Base-by-base conservation (phyloP, 2,888 invertebrate genomes). In the Epinotia bilunana region DNA sequence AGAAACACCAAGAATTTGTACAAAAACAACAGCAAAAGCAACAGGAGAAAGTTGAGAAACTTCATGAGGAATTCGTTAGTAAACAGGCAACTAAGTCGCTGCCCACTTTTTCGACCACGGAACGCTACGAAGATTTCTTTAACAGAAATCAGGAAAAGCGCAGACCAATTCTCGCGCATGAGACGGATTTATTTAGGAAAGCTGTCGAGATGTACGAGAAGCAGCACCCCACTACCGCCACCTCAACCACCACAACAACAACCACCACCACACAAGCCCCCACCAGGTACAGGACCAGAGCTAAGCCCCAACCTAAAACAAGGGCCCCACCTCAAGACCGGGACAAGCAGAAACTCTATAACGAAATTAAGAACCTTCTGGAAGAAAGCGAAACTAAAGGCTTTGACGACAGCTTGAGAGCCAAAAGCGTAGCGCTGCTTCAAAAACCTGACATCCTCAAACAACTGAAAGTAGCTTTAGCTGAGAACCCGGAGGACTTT, bases 21-120 rank as follows among this genome's bases (percentile, higher is more conserved):
- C 97, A 97, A 81, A 97, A 96, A 83, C 97, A 97, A 82, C 97
- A 97, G 80, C 95, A 97, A 80, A 97, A 97, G 80, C 96, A 97
- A 61, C 96, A 97, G 82, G 96, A 96, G 82, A 97, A 97, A 83
- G 95, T 97, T 0, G 95, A 97, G 78, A 95, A 95, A 80, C 93
- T 97, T 43, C 97, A 97, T 79, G 95, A 96, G 79, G 96, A 96
- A 75, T 96, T 96, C 82, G 81, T 96, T 0, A 95, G 95, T 79
- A 95, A 96, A 79, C 97, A 97, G 84, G 95, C 96, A 6, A 95
- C 96, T 39, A 95, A 95, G 80, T 92, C 95, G 74, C 88, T 95
- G 79, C 95, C 95, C 77, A 86, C 91, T 63, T 94, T 84, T 79
- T 86, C 94, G 1, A 94, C 94, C 6, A 93, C 95, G 72, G 95